Base-by-base conservation (phyloP, 2,888 invertebrate genomes). In the Eristalis intricaria region DNA sequence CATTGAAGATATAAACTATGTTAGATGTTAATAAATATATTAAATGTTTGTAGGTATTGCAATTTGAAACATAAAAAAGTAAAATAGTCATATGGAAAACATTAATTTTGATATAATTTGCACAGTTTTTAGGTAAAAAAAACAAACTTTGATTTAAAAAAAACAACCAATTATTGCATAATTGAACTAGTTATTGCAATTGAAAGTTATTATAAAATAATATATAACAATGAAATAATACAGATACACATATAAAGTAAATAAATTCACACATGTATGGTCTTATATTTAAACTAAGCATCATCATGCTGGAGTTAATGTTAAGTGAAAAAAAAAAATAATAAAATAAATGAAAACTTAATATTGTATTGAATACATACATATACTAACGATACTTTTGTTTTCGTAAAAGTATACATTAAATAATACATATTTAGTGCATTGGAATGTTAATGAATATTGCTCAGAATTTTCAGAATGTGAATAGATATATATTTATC, bases 401-500 rank as follows among this genome's bases (percentile, higher is more conserved):
- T 75, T 65, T 82, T 64, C 61, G 58, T 73, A 32, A 23, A 35
- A 26, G 22, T 83, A 26, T 60, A 66, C 40, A 65, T 65, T 65
- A 38, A 23, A 26, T 23, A n/a, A 60, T 13, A 61, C 38, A 70
- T 76, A 76, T 76, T 58, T 19, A 70, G 29, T 76, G 82, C 70
- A 71, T 83, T 83, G 61, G 43, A 65, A 78, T 87, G 83, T 79
- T 84, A 68, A 71, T 75, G 56, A 79, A 68, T 84, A 83, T 80
- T 84, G 87, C 87, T 87, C 87, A 80, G 79, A 84, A 71, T 73
- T 80, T 83, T 84, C 65, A 83, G 68, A 84, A 86, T 87, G 68
- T 87, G 86, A 79, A 70, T 77, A 85, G 63, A 50, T 83, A 83
- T 78, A 87, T 87, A 87, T 87, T 87, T 87, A 87, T 84, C 73